Evolutionary conservation across 2,888 invertebrate species (phyloP).

Genomic region (Dryobotodes eremita): DNA sequence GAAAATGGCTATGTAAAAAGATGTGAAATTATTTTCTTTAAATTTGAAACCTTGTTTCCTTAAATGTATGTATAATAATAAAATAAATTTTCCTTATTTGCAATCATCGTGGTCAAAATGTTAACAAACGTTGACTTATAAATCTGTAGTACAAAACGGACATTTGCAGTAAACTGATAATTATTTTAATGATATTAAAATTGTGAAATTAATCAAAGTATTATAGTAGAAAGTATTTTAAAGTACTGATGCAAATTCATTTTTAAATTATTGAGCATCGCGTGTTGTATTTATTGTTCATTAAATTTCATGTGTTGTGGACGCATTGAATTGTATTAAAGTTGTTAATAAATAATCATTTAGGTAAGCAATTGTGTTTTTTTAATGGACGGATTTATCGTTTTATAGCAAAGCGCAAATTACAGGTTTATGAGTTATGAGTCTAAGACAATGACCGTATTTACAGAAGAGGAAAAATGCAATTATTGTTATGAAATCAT

Average conservation of each 20-base stretch:
- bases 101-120: conserved; percentile 52
- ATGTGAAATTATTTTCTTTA: conserved; percentile 15
- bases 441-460: conserved; percentile 8
- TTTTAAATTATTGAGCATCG: conserved; percentile 71
- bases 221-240: conserved; percentile 73
- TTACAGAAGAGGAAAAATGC: neutral
- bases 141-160: conserved; percentile 65
- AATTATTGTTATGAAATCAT: conserved; percentile 3
- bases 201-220: conserved; percentile 72
- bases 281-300: conserved; percentile 75
- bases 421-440: conserved; percentile 10
- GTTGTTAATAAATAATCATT: conserved; percentile 69
- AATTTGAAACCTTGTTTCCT: conserved; percentile 22
- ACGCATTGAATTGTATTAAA: conserved; percentile 64
- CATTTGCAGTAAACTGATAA: conserved; percentile 60
- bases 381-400: conserved; percentile 18
- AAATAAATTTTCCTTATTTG: conserved; percentile 40
- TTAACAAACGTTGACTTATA: conserved; percentile 35
- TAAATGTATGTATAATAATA: conserved; percentile 9
- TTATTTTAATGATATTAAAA: conserved; percentile 56
- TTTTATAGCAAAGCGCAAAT: neutral
- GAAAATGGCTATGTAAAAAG: conserved; percentile 47
- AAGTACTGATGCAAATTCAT: conserved; percentile 59
- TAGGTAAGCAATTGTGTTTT: conserved; percentile 52
- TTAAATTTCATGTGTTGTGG: conserved; percentile 60